Percentiles rank a stretch among this genome's conserved stretches.
Evolutionary conservation across 2,113 vertebrate species (phyloP).

Genomic region (Grammomys surdaster): DNA sequence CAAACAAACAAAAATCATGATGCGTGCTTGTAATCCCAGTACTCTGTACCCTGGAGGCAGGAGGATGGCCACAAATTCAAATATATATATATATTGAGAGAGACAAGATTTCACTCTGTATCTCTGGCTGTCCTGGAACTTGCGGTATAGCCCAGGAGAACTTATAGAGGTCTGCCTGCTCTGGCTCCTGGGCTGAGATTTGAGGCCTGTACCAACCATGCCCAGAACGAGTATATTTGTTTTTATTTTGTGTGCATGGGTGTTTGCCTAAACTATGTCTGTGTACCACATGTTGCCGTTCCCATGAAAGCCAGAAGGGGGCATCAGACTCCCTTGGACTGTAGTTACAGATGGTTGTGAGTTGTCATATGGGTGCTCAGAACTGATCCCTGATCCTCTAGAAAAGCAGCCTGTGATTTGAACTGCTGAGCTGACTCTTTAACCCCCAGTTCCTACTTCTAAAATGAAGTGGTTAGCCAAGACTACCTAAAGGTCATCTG

Average conservation of each 20-base stretch:
- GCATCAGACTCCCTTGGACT: not conserved
- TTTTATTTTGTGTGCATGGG: not conserved
- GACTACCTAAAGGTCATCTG: not conserved
- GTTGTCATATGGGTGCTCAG: not conserved
- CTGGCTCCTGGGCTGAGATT: not conserved
- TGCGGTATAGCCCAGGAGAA: not conserved
- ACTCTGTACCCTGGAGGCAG: not conserved
- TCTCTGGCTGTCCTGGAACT: not conserved
- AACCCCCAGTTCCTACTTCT: slow-evolving; percentile 19
- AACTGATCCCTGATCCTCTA: not conserved
- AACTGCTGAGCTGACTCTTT: not conserved
- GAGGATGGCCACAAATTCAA: no score
- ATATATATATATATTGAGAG: no score
- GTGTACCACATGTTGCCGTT: not conserved
- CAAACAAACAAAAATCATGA: not conserved
- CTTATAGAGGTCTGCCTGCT: not conserved
- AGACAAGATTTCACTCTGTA: not conserved
- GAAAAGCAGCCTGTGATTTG: not conserved
- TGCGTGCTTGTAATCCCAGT: not conserved
- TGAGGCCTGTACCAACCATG: not conserved
- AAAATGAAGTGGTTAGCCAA: not conserved
- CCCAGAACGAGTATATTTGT: not conserved
- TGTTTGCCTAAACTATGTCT: not conserved
- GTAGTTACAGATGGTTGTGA: not conserved
- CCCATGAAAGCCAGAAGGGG: not conserved